Evolutionary conservation across 1,140 invertebrate genomes (phyloP).

Genomic region (Drosophila miranda): DNA sequence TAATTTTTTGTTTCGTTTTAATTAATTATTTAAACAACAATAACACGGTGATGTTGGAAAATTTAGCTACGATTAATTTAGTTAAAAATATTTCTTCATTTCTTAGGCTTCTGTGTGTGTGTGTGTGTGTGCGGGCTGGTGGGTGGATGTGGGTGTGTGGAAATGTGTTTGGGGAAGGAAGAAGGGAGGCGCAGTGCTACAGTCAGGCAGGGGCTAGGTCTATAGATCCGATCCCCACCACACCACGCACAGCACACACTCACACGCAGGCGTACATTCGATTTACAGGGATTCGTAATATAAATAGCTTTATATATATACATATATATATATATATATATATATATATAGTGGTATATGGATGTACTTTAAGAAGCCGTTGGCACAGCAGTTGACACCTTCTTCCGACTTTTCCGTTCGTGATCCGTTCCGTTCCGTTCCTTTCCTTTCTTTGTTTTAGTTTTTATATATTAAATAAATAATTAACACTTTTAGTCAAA

Average conservation of each 20-base stretch:
- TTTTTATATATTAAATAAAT: slow-evolving; percentile 66
- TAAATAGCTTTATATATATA: slow-evolving; percentile 32
- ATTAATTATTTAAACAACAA: slow-evolving; percentile 69
- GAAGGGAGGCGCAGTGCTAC: too few species aligned
- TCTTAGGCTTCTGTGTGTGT: slow-evolving; percentile 14
- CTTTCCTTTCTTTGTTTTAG: background rate
- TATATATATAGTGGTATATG: slow-evolving; percentile 14
- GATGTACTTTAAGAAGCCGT: slow-evolving; percentile 1
- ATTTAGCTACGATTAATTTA: slow-evolving; percentile 68
- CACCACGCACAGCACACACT: background rate
- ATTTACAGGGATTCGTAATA: slow-evolving; percentile 6
- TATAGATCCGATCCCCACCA: too few species aligned
- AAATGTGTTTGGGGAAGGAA: slow-evolving; percentile 1
- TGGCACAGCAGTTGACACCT: background rate
- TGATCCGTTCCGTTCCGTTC: too few species aligned
- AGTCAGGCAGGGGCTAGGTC: too few species aligned
- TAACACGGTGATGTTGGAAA: slow-evolving; percentile 74
- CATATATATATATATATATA: slow-evolving; percentile 23
- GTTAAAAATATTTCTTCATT: slow-evolving; percentile 61
- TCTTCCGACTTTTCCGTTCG: too few species aligned
- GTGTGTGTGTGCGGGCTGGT: background rate
- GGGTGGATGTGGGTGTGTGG: too few species aligned
- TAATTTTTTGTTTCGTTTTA: slow-evolving; percentile 26
- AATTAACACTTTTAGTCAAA: slow-evolving; percentile 57
- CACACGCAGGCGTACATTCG: background rate